Percentiles rank a stretch among this genome's conserved stretches.
Conservation (phyloP, 2,113 vertebrate species). For the Clinocottus analis region DNA sequence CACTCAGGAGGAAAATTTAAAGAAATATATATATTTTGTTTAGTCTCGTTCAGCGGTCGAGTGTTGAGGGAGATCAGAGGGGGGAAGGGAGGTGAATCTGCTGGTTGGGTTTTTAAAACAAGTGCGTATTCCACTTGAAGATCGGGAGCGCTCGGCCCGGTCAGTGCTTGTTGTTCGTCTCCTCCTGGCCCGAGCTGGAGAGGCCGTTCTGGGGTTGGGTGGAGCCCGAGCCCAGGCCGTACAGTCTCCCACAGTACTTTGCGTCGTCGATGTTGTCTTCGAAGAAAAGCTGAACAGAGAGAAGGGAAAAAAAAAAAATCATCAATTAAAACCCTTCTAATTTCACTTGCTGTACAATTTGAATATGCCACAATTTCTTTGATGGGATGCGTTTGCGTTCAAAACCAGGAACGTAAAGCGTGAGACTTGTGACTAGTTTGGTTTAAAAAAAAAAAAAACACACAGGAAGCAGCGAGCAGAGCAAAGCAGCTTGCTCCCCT, state of each 20-base stretch:
- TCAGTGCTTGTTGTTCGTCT: slow-evolving; percentile 88
- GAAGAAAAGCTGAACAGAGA: slow-evolving; percentile 90
- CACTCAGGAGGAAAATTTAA: slow-evolving; percentile 14
- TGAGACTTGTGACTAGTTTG: background rate
- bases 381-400: background rate
- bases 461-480: background rate
- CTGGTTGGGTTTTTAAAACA: slow-evolving; percentile 81
- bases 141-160: background rate
- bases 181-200: slow-evolving; percentile 81
- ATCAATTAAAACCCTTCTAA: background rate
- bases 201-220: slow-evolving; percentile 93
- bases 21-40: background rate
- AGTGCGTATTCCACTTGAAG: slow-evolving; percentile 64
- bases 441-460: no score
- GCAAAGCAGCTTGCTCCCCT: background rate
- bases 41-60: slow-evolving; percentile 16
- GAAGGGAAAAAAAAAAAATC: background rate
- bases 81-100: slow-evolving; percentile 20
- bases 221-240: slow-evolving; percentile 95
- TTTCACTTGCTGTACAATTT: background rate
- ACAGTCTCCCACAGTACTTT: slow-evolving; percentile 96
- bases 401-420: background rate
- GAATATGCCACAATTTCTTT: background rate
- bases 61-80: slow-evolving; percentile 6
- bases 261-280: slow-evolving; percentile 99